Conservation (phyloP, 2,113 vertebrate species). For the Tylochromis polylepis region DNA sequence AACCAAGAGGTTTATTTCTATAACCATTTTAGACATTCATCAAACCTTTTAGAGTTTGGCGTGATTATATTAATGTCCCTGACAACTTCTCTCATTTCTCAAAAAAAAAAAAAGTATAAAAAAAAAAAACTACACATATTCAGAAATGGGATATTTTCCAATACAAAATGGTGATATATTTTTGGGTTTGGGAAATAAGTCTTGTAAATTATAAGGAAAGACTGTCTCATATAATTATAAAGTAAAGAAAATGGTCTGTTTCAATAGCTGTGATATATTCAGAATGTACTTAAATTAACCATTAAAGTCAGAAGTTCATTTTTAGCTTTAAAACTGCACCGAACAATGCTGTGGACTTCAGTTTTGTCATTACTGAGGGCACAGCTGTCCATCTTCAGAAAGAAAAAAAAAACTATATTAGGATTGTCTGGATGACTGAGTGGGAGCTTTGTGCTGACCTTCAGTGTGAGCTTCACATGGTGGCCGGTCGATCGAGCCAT, state of each 20-base stretch:
- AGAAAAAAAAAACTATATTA: neutral
- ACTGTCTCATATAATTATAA: neutral
- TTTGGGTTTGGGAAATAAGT: fast-evolving
- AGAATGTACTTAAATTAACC: neutral
- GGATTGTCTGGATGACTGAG: neutral
- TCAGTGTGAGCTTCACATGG: neutral
- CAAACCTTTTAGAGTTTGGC: neutral
- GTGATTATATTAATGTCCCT: neutral
- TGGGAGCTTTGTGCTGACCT: neutral
- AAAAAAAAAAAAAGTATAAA: neutral
- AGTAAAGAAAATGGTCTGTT: neutral
- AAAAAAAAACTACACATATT: neutral
- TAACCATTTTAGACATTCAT: neutral
- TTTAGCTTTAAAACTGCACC: too few relatives aligned
- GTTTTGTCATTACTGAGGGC: neutral
- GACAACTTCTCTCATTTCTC: neutral
- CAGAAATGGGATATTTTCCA: neutral
- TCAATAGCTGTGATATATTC: neutral
- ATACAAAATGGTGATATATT: neutral
- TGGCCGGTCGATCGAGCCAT: neutral
- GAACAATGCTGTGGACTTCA: fast-evolving
- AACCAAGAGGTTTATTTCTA: neutral
- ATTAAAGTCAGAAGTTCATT: neutral
- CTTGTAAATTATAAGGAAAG: neutral
- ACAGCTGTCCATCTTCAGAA: neutral